Percentiles rank a stretch among this genome's conserved stretches.
These are phyloP conservation scores for Eumerus sabulonum DNA, from an alignment of 2,888 invertebrate genomes.

Conservation along the genomic window DNA sequence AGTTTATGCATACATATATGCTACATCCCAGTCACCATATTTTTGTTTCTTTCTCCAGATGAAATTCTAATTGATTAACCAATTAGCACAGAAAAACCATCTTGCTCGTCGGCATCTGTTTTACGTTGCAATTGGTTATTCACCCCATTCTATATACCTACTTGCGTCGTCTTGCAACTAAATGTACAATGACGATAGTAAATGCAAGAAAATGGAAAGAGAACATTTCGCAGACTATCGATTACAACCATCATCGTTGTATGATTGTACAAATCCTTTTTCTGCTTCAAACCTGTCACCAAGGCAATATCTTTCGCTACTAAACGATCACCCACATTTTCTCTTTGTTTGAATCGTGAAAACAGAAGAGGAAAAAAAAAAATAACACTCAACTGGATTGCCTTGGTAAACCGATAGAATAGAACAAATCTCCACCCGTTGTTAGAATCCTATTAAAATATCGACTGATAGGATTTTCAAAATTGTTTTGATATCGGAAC, in stretches of 20 bases:
- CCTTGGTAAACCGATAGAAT: slow-evolving; percentile 33
- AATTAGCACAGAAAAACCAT: slow-evolving; percentile 22
- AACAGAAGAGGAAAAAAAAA: slow-evolving; percentile 1
- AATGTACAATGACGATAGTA: slow-evolving; percentile 1
- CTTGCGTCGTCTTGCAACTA: neutral
- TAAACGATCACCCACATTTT: slow-evolving; percentile 29
- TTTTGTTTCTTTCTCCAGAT: no score
- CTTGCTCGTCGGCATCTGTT: neutral
- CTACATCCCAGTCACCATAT: no score
- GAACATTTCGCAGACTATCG: slow-evolving; percentile 12
- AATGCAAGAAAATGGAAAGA: slow-evolving; percentile 26
- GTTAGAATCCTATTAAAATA: slow-evolving; percentile 30
- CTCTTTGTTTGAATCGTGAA: slow-evolving; percentile 13
- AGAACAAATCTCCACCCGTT: slow-evolving; percentile 17
- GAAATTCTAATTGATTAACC: slow-evolving; percentile 7
- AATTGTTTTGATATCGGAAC: no score
- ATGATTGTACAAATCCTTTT: neutral
- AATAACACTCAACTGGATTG: slow-evolving; percentile 27
- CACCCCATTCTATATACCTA: slow-evolving; percentile 8
- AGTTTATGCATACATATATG: no score
- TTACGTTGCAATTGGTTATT: slow-evolving; percentile 25
- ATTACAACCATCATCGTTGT: slow-evolving; percentile 17
- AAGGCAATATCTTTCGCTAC: slow-evolving; percentile 42
- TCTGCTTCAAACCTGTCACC: slow-evolving; percentile 55
- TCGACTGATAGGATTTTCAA: no score